These are phyloP conservation scores for Cygnus buccinator DNA, from an alignment of 2,113 vertebrate genomes.

Conservation along the genomic window DNA sequence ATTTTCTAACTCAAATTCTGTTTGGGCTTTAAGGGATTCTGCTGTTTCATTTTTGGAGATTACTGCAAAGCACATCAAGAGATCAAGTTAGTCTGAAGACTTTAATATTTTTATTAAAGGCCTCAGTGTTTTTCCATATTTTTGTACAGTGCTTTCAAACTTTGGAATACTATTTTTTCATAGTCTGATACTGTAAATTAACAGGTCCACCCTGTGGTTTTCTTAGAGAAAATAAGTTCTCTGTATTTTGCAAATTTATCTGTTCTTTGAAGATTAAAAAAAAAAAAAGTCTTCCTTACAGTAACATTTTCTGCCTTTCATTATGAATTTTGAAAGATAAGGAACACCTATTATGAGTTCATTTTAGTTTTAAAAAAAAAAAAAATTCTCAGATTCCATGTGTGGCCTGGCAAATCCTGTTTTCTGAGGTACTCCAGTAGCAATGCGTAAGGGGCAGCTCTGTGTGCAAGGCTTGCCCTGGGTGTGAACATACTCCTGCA, in stretches of 20 bases:
- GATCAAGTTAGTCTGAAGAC: neutral
- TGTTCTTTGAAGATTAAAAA: neutral
- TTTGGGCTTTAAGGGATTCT: conserved; percentile 10
- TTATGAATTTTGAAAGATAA: neutral
- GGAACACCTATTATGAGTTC: neutral
- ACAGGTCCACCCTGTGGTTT: neutral
- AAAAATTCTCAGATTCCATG: neutral
- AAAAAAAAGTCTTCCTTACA: neutral
- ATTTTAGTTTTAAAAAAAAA: neutral
- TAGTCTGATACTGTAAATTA: neutral
- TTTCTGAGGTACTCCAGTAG: neutral
- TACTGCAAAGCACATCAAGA: neutral
- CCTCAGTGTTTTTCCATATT: neutral
- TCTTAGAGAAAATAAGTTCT: neutral
- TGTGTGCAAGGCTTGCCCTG: neutral
- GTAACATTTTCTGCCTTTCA: neutral
- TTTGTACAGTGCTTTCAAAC: conserved; percentile 42
- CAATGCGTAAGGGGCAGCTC: neutral
- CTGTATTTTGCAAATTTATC: neutral
- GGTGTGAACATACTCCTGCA: neutral
- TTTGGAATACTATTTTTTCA: conserved; percentile 17
- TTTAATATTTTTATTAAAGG: conserved; percentile 40
- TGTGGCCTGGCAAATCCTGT: neutral
- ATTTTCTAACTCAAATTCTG: neutral
- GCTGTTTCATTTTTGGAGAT: neutral